phyloP scores from a whole-genome alignment of 2,113 vertebrate genomes.

The Monarcha castaneiventris region DNA sequence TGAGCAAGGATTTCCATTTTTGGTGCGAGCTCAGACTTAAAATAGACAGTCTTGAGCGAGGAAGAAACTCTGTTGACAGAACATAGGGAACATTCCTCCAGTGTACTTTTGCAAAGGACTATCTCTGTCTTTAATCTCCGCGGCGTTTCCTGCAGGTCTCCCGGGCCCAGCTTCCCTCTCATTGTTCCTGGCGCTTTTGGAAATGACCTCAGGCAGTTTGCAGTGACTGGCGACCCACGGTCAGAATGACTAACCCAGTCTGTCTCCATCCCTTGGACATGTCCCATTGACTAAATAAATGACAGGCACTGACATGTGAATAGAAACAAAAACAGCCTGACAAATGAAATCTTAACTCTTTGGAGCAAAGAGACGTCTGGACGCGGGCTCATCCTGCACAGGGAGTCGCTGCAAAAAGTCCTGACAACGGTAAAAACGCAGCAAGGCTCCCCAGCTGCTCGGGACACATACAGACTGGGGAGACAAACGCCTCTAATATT shows the following conservation, averaged over 20 bases:
- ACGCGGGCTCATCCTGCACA: not conserved
- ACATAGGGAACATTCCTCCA: conserved; percentile 56
- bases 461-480: not conserved
- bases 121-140: conserved; percentile 69
- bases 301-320: conserved; percentile 59
- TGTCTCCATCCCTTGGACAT: conserved; percentile 69
- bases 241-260: conserved; percentile 69
- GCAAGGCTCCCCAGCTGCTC: not conserved
- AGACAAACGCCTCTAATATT: not conserved
- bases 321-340: conserved; percentile 60
- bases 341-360: conserved; percentile 50
- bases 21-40: conserved; percentile 54
- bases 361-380: not conserved
- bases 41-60: conserved; percentile 63
- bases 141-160: conserved; percentile 68
- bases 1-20: conserved; percentile 61
- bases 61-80: conserved; percentile 66
- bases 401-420: not conserved
- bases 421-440: rapidly evolving
- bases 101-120: conserved; percentile 60
- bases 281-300: conserved; percentile 65
- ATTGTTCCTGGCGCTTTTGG: conserved; percentile 64
- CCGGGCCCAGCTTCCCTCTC: conserved; percentile 50
- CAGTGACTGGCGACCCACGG: conserved; percentile 63
- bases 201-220: conserved; percentile 68